Conservation (phyloP, 2,113 vertebrate genomes). For the Rhinogobius similis region DNA sequence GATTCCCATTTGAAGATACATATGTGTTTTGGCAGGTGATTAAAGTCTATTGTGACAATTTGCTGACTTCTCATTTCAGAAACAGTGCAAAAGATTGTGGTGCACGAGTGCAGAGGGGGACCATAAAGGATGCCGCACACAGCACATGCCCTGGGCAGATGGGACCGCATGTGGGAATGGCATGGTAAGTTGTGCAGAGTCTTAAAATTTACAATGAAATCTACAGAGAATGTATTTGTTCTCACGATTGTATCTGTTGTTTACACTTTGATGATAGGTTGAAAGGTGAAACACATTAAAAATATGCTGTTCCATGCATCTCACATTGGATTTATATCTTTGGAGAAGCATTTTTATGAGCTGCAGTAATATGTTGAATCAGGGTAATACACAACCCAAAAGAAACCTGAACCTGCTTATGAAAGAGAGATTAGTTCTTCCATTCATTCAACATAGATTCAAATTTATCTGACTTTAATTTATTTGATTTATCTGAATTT, state of each 20-base stretch:
- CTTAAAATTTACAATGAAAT: not conserved
- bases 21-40: constrained; percentile 8
- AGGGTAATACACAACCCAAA: not conserved
- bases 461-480: too few species aligned
- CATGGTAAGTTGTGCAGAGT: constrained; percentile 82
- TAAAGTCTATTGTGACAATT: constrained; percentile 11
- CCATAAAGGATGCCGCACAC: constrained; percentile 92
- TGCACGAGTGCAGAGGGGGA: constrained; percentile 91
- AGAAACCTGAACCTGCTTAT: not conserved
- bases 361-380: not conserved
- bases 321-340: not conserved
- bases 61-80: constrained; percentile 69
- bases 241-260: not conserved
- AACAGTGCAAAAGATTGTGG: constrained; percentile 94
- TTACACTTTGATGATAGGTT: not conserved
- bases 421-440: not conserved
- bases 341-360: constrained; percentile 1
- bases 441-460: too few species aligned
- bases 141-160: constrained; percentile 96
- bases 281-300: not conserved
- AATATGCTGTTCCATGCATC: not conserved
- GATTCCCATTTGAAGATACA: not conserved
- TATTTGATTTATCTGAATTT: not conserved
- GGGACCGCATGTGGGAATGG: constrained; percentile 90
- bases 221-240: not conserved